Evolutionary conservation across 1,140 invertebrate species (phyloP).

Genomic region (Mya arenaria): DNA sequence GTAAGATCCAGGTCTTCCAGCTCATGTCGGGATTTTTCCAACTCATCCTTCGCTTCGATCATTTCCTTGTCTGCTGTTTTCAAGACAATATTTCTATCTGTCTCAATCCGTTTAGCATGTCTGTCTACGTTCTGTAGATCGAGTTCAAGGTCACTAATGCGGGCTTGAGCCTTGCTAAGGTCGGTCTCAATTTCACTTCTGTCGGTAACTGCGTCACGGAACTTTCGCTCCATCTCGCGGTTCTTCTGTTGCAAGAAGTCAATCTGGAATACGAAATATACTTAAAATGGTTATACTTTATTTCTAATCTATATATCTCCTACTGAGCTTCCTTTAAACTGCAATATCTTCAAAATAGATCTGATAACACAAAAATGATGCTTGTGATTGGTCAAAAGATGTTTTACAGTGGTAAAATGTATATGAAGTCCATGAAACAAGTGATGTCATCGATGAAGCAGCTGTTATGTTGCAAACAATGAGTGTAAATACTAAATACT

Average conservation of each 20-base stretch:
- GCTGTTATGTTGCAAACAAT: too few species aligned
- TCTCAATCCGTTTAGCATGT: constrained; percentile 73
- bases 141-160: constrained; percentile 69
- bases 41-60: constrained; percentile 78
- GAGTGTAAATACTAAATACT: too few species aligned
- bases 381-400: too few species aligned
- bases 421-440: too few species aligned
- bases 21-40: constrained; percentile 79
- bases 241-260: constrained; percentile 81
- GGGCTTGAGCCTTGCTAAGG: constrained; percentile 55
- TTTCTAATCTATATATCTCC: too few species aligned
- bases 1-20: constrained; percentile 78
- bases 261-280: constrained; percentile 68
- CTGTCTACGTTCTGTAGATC: constrained; percentile 76
- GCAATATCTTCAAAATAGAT: too few species aligned
- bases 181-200: constrained; percentile 63
- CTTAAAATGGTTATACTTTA: not conserved
- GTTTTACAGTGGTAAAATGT: too few species aligned
- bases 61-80: constrained; percentile 76
- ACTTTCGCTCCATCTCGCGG: constrained; percentile 75
- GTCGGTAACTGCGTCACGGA: constrained; percentile 64
- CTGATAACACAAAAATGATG: too few species aligned
- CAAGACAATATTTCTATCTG: constrained; percentile 76
- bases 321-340: too few species aligned
- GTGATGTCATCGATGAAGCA: too few species aligned